Evolutionary conservation across 2,797 vertebrate species (phyloP).

Genomic region (Sebastes oblongus): DNA sequence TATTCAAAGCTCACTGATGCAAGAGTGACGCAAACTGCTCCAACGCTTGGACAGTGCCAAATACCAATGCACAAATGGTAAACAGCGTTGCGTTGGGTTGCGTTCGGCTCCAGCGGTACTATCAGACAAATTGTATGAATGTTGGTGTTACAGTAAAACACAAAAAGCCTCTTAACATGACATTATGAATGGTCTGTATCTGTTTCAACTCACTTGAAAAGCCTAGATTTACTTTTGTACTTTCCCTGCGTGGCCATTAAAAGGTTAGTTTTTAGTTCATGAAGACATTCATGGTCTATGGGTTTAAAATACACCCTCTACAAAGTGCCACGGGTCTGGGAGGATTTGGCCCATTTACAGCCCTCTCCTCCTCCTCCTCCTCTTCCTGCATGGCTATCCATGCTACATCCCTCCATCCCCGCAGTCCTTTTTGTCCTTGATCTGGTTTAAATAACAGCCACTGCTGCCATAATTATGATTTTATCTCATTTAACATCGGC

Average conservation of each 20-base stretch:
- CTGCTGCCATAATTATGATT: conserved; percentile 73
- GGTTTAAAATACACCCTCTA: conserved; percentile 51
- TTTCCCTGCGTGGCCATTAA: conserved; percentile 1
- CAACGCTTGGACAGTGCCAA: conserved; percentile 53
- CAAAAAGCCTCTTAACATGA: conserved; percentile 6
- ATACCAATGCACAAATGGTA: conserved; percentile 58
- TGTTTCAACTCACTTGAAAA: not conserved
- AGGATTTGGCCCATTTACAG: conserved; percentile 67
- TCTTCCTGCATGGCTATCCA: conserved; percentile 26
- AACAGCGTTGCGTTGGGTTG: conserved; percentile 68
- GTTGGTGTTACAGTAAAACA: conserved; percentile 42
- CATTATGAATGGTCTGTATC: not conserved
- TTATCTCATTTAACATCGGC: conserved; percentile 71
- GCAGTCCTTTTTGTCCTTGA: conserved; percentile 71
- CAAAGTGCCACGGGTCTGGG: conserved; percentile 40
- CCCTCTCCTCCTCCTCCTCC: conserved; percentile 5
- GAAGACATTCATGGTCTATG: conserved; percentile 23
- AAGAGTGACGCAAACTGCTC: conserved; percentile 71
- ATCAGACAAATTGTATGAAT: conserved; percentile 43
- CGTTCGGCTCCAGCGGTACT: conserved; percentile 33
- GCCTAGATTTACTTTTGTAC: not conserved
- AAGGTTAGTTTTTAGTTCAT: conserved; percentile 29
- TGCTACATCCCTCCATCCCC: conserved; percentile 39
- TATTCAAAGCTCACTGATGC: conserved; percentile 74
- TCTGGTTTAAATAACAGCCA: conserved; percentile 72